These are phyloP conservation scores for Larimichthys polyactis DNA, from an alignment of 2,113 vertebrate genomes.

Conservation along the genomic window DNA sequence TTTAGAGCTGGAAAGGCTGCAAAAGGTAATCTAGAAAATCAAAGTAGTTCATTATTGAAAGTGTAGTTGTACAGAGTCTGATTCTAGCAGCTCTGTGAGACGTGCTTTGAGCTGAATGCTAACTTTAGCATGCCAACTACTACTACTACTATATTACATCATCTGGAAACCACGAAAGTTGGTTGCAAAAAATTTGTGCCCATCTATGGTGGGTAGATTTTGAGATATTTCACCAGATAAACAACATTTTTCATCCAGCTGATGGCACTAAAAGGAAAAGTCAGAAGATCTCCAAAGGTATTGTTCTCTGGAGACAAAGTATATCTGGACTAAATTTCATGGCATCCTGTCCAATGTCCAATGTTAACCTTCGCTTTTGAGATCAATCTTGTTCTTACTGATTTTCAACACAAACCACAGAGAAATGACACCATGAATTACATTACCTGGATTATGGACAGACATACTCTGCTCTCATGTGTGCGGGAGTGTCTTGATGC, in stretches of 20 bases:
- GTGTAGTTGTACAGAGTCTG: too few relatives aligned
- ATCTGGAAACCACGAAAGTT: too few relatives aligned
- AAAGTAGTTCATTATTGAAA: background rate
- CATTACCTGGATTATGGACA: background rate
- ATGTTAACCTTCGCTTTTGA: background rate
- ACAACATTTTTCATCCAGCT: too few relatives aligned
- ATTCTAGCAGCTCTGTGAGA: background rate
- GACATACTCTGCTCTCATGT: background rate
- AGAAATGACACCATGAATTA: background rate
- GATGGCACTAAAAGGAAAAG: background rate
- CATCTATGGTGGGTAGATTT: too few relatives aligned
- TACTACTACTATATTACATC: too few relatives aligned
- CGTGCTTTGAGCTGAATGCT: background rate
- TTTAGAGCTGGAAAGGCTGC: background rate
- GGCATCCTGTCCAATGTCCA: background rate
- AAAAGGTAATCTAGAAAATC: background rate
- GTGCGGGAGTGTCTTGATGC: background rate
- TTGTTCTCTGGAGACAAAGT: too few relatives aligned
- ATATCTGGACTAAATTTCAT: background rate
- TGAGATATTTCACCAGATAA: too few relatives aligned
- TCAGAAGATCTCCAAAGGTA: too few relatives aligned
- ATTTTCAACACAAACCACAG: background rate
- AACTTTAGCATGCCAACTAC: background rate
- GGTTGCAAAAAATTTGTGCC: too few relatives aligned
- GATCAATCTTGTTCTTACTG: background rate